Evolutionary conservation across 2,113 vertebrate species (phyloP), one percentile per base, ranked within the genome.

Genomic region (Hypomesus transpacificus): DNA sequence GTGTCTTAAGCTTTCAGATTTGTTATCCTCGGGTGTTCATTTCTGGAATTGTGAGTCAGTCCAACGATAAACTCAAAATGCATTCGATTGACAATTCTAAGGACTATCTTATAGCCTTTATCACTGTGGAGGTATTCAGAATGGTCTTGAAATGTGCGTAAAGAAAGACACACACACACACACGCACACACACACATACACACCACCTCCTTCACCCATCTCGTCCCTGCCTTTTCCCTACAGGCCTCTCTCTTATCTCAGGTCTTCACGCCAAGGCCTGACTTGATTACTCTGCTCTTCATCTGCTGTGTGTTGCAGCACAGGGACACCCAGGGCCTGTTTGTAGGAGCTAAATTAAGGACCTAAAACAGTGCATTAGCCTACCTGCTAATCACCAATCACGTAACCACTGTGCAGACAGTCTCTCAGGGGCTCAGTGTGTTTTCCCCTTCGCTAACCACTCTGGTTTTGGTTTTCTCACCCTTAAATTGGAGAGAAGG

Each of bases 381-480:
- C 18, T 68, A 80, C 78, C 82, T 84, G 86, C 82, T 90, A 85
- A 89, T 88, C 81, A 83, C 67, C 65, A 68, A 65, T 80, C 75
- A 71, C 46, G 66, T 0, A 69, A 63, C 72, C 34, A 13, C 68
- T 20, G 74, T 56, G 1, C 73, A 16, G 74, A 64, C 31, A 34
- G 67, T 75, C 81, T 80, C 57, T 7, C 57, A 58, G 75, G 75
- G 68, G 57, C 26, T 59, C 71, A 51, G 57, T 70, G 56, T 84
- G 82, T 84, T 81, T 71, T 83, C 70, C 62, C 69, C 21, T 24
- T 58, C 70, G 22, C 78, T 86, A 70, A 84, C 75, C 46, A 73
- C 7, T 81, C 70, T 63, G 70, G 69, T 67, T 69, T 53, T 17
- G 14, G 3, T 52, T 67, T 60, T 20, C 21, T 51, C 73, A 60